Conservation (phyloP, 2,888 invertebrate species). For the Agonopterix subpropinquella region DNA sequence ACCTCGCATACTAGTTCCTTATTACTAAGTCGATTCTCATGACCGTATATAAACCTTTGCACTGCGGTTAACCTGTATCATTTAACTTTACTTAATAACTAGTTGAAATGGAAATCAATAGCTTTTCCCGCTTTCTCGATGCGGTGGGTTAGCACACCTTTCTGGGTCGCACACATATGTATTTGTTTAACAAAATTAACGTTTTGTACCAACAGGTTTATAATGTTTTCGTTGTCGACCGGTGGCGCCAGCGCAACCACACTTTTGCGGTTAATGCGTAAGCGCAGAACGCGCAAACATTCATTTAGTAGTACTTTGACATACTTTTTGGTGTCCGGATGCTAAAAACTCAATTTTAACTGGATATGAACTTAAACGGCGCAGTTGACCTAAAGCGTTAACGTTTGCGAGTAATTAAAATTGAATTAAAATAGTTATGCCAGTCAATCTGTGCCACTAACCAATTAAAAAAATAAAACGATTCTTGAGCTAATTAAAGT, state of each 20-base stretch:
- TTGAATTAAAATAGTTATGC: constrained; percentile 8
- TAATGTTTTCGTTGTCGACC: constrained; percentile 39
- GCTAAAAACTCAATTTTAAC: constrained; percentile 24
- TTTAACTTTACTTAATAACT: background rate
- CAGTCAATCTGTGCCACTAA: constrained; percentile 8
- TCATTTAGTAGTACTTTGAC: constrained; percentile 61
- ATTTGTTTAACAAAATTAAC: constrained; percentile 59
- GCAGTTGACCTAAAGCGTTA: constrained; percentile 3
- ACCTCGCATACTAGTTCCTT: too few species aligned
- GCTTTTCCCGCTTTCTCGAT: constrained; percentile 51
- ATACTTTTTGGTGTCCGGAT: constrained; percentile 42
- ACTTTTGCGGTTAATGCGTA: constrained; percentile 61
- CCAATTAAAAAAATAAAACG: constrained; percentile 13
- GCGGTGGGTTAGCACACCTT: constrained; percentile 24
- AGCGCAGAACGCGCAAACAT: constrained; percentile 39
- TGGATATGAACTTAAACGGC: background rate
- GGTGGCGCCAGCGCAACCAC: constrained; percentile 37
- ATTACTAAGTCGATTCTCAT: background rate
- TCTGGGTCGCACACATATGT: constrained; percentile 44
- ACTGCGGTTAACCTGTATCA: background rate
- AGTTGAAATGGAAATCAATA: constrained; percentile 25
- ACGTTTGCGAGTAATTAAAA: constrained; percentile 3
- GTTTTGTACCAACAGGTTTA: constrained; percentile 54
- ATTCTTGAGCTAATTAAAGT: constrained; percentile 27
- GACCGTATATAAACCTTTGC: constrained; percentile 1